Percentiles rank a stretch among this genome's conserved stretches.
Conservation (phyloP, 2,797 vertebrate genomes). For the Lindbergichthys nudifrons region DNA sequence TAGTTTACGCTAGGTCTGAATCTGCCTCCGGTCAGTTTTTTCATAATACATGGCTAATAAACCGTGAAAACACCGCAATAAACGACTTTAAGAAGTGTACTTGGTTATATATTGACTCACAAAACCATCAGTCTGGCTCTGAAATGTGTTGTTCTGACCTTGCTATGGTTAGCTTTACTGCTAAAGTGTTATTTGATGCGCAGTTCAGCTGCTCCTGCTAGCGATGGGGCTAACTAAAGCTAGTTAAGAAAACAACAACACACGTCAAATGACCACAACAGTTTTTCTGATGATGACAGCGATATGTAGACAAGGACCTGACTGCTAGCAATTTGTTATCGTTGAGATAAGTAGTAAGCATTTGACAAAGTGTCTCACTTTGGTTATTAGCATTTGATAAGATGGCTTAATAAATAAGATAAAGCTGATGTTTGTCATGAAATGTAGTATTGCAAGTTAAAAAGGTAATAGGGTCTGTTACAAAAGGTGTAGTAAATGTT, state of each 20-base stretch:
- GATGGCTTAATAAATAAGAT: neutral
- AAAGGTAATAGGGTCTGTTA: neutral
- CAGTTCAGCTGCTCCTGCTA: constrained; percentile 14
- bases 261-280: neutral
- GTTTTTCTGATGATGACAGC: neutral
- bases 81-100: rapidly evolving
- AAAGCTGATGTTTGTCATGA: neutral
- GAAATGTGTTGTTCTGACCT: constrained; percentile 24
- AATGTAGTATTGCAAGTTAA: neutral
- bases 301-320: neutral
- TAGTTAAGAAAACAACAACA: constrained; percentile 5
- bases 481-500: neutral
- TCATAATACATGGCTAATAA: neutral
- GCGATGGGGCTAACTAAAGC: constrained; percentile 24
- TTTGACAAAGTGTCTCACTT: too few species aligned
- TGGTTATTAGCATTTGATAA: neutral
- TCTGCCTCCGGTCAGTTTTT: neutral
- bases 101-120: too few species aligned
- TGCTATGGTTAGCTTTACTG: constrained; percentile 15
- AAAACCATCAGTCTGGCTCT: neutral
- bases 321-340: too few species aligned
- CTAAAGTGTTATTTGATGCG: constrained; percentile 14
- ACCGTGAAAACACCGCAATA: rapidly evolving
- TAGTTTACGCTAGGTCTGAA: constrained; percentile 10
- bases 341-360: neutral